Conservation (phyloP, 2,113 vertebrate species). For the Lagenorhynchus albirostris region DNA sequence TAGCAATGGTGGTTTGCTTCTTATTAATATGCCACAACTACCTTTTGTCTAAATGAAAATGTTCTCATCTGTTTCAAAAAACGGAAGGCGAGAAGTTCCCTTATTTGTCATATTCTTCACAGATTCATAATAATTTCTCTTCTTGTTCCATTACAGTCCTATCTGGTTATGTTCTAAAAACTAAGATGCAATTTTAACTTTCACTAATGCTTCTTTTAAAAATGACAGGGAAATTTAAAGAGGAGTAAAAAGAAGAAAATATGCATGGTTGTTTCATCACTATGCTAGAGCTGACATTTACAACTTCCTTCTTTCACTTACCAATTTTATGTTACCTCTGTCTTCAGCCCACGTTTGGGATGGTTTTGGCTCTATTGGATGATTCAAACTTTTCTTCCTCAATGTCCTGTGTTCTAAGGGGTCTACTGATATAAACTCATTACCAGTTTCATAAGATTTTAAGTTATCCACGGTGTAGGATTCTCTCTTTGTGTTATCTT, state of each 20-base stretch:
- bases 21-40: not conserved
- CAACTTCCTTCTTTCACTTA: not conserved
- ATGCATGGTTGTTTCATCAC: not conserved
- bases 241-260: not conserved
- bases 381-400: not conserved
- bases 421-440: not conserved
- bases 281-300: not conserved
- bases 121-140: not conserved
- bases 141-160: not conserved
- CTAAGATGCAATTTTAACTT: not conserved
- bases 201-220: not conserved
- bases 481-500: not conserved
- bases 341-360: not conserved
- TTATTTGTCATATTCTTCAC: not conserved
- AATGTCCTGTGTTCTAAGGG: not conserved
- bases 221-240: not conserved
- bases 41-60: not conserved
- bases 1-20: not conserved
- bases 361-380: not conserved
- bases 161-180: not conserved
- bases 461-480: not conserved
- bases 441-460: not conserved
- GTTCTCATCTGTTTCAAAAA: slow-evolving; percentile 1
- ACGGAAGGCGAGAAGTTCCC: not conserved
- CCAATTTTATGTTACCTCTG: not conserved